Evolutionary conservation across 2,113 vertebrate species (phyloP).

Genomic region (human): GRCh38 chr1:90878501-90879000

Average conservation of each 20-base stretch:
- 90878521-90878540: too few relatives aligned
- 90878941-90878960: background rate
- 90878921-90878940: background rate
- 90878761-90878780: background rate
- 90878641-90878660: background rate
- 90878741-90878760: background rate
- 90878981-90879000: background rate
- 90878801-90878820: background rate
- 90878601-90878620: too few relatives aligned
- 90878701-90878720: background rate
- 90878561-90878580: too few relatives aligned
- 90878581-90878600: too few relatives aligned
- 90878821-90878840: background rate
- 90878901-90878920: background rate
- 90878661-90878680: background rate
- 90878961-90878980: background rate
- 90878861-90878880: background rate
- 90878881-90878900: background rate
- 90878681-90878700: background rate
- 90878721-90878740: background rate
- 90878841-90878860: background rate
- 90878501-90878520: too few relatives aligned
- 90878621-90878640: background rate
- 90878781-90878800: background rate
- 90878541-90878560: too few relatives aligned